Base-by-base conservation (phyloP, 2,888 invertebrate genomes). In the Calliphora vomitoria region DNA sequence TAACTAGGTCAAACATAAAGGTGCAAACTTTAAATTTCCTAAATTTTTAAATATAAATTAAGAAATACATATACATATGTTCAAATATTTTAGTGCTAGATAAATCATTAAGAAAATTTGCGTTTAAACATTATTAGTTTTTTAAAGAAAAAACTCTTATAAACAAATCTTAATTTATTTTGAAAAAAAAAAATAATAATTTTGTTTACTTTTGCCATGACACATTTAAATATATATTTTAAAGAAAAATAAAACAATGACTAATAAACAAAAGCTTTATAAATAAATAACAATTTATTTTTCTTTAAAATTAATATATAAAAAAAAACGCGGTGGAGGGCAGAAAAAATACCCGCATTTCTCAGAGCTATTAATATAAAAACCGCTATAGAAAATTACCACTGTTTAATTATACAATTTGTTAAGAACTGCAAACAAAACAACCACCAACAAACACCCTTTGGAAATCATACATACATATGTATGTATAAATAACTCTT, bases 271-370 rank as follows among this genome's bases (percentile, higher is more conserved):
- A 35, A 35, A 62, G 35, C 8, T 62, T n/a, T 38, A 62, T 35
- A 41, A 38, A 41, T 41, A 50, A 50, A 50, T 50, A 68, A 69
- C 47, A 31, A n/a, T 47, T 6, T 20, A 25, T 53, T 50, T 53
- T 18, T 35, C 25, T 8, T n/a, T 68, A 15, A 31, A n/a, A 60
- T 44, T 60, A 41, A 72, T 41, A 25, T 55, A 44, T 25, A n/a
- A n/a, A n/a, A 25, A 25, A 25, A 62, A 50, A 15, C 4, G 15
- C n/a, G 38, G 25, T 38, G 53, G 8, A 53, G 18, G 15, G 1
- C 4, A 41, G 11, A 13, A 50, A 50, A 55, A 31, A 62, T 71
- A 72, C 82, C 85, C 81, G 82, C 81, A 86, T 86, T 78, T 82
- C 50, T 55, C 38, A 75, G 66, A 6, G 13, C 35, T 71, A 20